phyloP scores from a whole-genome alignment of 1,140 invertebrate genomes.

The Achroia grisella region DNA sequence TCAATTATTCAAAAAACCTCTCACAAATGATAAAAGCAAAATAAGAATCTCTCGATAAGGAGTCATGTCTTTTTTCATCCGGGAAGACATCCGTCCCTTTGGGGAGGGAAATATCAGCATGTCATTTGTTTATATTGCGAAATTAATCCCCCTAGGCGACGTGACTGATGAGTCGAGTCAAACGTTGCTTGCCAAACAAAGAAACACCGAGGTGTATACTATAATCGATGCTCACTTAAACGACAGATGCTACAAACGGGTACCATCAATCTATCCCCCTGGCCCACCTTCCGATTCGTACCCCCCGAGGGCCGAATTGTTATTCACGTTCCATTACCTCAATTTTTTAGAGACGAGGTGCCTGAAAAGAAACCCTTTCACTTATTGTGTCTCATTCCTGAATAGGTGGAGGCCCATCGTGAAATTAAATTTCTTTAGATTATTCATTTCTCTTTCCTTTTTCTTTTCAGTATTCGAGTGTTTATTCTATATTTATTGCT shows the following conservation, averaged over 20 bases:
- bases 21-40: conserved; percentile 24
- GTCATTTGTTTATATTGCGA: conserved; percentile 50
- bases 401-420: conserved; percentile 50
- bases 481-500: conserved; percentile 23
- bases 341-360: conserved; percentile 68
- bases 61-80: conserved; percentile 22
- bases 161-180: conserved; percentile 47
- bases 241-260: conserved; percentile 69
- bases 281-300: conserved; percentile 32
- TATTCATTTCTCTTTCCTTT: conserved; percentile 33
- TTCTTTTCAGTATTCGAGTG: conserved; percentile 18
- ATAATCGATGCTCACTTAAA: conserved; percentile 68
- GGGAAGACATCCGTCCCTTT: conserved; percentile 11
- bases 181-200: conserved; percentile 55
- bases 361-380: conserved; percentile 68
- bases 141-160: conserved; percentile 40
- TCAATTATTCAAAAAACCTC: conserved; percentile 23
- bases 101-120: conserved; percentile 33
- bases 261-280: conserved; percentile 62
- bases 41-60: conserved; percentile 18
- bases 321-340: conserved; percentile 71
- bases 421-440: conserved; percentile 59
- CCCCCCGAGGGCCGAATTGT: conserved; percentile 58
- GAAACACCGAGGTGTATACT: conserved; percentile 58
- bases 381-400: conserved; percentile 64